Evolutionary conservation across 2,888 invertebrate species (phyloP).

Genomic region (Pachydiplax longipennis): DNA sequence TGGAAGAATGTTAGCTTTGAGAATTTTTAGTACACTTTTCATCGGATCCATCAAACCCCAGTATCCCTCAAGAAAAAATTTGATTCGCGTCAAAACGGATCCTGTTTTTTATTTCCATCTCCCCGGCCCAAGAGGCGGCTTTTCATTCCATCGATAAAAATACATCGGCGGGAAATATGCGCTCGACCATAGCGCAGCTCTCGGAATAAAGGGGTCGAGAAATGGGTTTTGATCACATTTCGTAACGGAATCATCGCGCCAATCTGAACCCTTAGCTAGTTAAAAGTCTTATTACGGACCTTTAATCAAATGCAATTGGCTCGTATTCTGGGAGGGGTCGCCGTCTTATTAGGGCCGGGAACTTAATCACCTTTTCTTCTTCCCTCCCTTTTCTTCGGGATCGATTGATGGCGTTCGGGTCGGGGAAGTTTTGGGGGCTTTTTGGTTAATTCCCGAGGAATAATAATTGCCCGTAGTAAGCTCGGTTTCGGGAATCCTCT

Average conservation of each 20-base stretch:
- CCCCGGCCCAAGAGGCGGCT: neutral
- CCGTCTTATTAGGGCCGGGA: conserved; percentile 17
- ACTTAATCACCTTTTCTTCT: conserved; percentile 43
- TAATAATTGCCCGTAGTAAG: conserved; percentile 41
- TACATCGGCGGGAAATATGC: neutral
- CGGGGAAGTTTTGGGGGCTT: conserved; percentile 43
- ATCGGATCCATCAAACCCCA: too few relatives aligned
- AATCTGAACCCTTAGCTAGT: conserved; percentile 22
- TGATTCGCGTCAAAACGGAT: too few relatives aligned
- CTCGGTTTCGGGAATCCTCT: conserved; percentile 30
- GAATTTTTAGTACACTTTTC: too few relatives aligned
- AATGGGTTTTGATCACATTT: conserved; percentile 30
- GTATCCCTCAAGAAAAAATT: too few relatives aligned
- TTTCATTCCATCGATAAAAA: neutral
- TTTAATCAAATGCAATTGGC: conserved; percentile 43
- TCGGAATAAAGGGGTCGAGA: neutral
- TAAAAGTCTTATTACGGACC: conserved; percentile 42
- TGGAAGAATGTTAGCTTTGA: too few relatives aligned
- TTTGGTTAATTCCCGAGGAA: conserved; percentile 43
- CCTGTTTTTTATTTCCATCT: too few relatives aligned
- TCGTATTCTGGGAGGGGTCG: neutral
- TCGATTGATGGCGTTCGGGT: conserved; percentile 29
- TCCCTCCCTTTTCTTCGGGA: neutral
- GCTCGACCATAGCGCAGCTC: neutral
- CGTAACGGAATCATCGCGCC: conserved; percentile 25